Evolutionary conservation across 2,797 vertebrate genomes (phyloP).

Genomic region (Paramormyrops hopkinsi): DNA sequence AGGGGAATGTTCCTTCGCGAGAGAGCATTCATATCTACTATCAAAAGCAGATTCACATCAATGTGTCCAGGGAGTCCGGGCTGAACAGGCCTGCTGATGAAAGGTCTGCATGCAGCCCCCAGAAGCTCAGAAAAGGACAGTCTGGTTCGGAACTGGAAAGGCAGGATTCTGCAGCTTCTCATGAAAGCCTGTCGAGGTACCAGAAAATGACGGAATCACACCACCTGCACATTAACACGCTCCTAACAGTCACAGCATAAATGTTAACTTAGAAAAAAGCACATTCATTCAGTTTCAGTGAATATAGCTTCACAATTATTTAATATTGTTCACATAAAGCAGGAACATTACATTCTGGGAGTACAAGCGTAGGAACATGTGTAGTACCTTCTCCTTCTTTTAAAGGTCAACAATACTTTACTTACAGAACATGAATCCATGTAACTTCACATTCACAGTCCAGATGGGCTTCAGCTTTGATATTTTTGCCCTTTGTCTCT

Average conservation of each 20-base stretch:
- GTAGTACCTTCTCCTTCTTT: not conserved
- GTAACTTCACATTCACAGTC: not conserved
- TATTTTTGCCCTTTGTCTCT: not conserved
- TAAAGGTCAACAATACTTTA: not conserved
- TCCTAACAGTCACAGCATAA: not conserved
- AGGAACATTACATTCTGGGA: not conserved
- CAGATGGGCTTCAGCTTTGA: not conserved
- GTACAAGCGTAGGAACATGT: not conserved
- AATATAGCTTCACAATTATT: not conserved
- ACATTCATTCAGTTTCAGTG: not conserved
- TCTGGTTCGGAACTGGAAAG: constrained; percentile 58
- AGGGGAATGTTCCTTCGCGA: constrained; percentile 81
- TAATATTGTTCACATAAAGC: not conserved
- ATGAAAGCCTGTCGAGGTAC: constrained; percentile 76
- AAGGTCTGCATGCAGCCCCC: constrained; percentile 43
- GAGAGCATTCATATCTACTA: constrained; percentile 86
- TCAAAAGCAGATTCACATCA: constrained; percentile 77
- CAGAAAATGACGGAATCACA: not conserved
- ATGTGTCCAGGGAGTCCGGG: constrained; percentile 71
- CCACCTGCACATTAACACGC: not conserved
- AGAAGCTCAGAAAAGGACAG: constrained; percentile 28
- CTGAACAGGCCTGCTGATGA: constrained; percentile 61
- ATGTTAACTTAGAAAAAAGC: not conserved
- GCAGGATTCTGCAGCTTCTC: constrained; percentile 60
- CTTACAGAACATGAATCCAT: not conserved